Base-by-base conservation (phyloP, 2,113 vertebrate genomes). In the Antigone vipio region DNA sequence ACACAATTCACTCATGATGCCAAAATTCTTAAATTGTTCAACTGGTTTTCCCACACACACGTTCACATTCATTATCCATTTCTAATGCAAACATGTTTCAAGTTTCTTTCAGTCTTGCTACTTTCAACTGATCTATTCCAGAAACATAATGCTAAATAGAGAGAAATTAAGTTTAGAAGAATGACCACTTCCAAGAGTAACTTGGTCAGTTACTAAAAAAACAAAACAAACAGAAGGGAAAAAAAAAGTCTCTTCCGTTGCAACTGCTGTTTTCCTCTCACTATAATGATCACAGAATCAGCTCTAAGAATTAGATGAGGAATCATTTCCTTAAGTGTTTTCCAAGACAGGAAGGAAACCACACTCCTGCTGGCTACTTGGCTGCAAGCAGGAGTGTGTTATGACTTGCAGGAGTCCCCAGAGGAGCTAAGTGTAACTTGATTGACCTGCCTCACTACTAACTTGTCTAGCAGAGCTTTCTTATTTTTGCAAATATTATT, bases 341-440 rank as follows among this genome's bases (percentile, higher is more conserved):
- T 89, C 95, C 93, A 95, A 56, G 96, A 15, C 93, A 93, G 95
- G 90, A 96, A 95, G 92, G 88, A 86, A 86, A 95, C 68, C 90
- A 74, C 68, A 4, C 90, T 90, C 75, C 95, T 90, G 92, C 79
- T 83, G 88, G 58, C 74, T 40, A 52, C 91, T 62, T 93, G 96
- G 88, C 94, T 80, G 58, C 1, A 4, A 80, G 59, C 78, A 38
- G 56, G 44, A 64, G 6, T 5, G 22, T 78, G 77, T 38, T 72
- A 6, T 4, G 71, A 55, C 75, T 75, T 12, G 6, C 24, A 79
- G 71, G 69, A 83, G 45, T 44, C 71, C 82, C 88, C 52, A 69
- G 88, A 71, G 85, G 47, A 83, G 85, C 42, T 15, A 21, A 21
- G 27, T 22, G 63, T 10, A 76, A 64, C 59, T 60, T 69, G 34